phyloP scores from a whole-genome alignment of 1,140 invertebrate genomes.

The Papilio machaon region DNA sequence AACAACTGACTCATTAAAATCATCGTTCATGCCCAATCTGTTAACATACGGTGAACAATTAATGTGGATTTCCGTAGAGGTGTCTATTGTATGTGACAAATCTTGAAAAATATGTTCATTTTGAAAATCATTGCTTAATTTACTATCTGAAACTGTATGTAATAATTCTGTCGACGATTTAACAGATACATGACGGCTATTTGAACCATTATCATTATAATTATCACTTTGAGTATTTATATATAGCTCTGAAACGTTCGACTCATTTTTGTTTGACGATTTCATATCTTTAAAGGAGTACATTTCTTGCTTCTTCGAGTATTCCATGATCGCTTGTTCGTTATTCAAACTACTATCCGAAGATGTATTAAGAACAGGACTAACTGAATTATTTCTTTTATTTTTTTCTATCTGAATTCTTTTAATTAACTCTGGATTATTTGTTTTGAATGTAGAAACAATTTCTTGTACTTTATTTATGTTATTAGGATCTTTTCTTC shows the following conservation, averaged over 20 bases:
- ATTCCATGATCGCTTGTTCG: constrained; percentile 7
- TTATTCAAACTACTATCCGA: constrained; percentile 5
- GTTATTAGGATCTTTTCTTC: constrained; percentile 52
- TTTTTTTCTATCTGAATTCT: constrained; percentile 49
- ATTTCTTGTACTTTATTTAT: constrained; percentile 52
- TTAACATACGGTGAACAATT: constrained; percentile 3
- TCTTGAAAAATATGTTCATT: constrained; percentile 3
- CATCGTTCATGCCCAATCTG: neutral
- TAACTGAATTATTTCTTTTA: constrained; percentile 8
- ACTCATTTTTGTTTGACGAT: neutral
- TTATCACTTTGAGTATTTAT: constrained; percentile 25
- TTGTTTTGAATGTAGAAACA: constrained; percentile 63
- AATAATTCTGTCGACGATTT: constrained; percentile 67
- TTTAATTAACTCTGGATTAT: constrained; percentile 60
- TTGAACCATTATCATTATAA: constrained; percentile 21
- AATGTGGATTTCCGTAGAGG: constrained; percentile 12
- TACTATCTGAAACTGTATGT: constrained; percentile 47
- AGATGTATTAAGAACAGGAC: neutral
- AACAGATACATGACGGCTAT: constrained; percentile 49
- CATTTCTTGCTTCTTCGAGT: neutral
- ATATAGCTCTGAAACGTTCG: neutral
- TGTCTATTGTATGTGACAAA: constrained; percentile 7
- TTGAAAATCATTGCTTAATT: neutral
- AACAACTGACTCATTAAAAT: neutral
- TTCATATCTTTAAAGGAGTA: constrained; percentile 6